These are phyloP conservation scores for Mungos mungo DNA, from an alignment of 2,113 vertebrate genomes.

Conservation along the genomic window DNA sequence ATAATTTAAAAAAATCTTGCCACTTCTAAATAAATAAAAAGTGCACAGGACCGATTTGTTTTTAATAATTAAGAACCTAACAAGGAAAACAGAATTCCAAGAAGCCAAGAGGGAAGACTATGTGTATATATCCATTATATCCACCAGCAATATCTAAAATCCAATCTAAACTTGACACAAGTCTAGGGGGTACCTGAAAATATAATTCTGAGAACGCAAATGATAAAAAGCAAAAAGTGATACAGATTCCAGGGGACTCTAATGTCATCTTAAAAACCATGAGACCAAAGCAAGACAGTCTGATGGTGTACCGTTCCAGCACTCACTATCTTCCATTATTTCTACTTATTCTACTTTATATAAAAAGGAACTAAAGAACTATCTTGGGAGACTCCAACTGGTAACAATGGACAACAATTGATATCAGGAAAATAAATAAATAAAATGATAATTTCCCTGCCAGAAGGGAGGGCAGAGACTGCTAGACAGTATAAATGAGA, in stretches of 20 bases:
- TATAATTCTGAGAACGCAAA: not conserved
- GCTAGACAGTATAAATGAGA: not conserved
- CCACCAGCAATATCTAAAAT: not conserved
- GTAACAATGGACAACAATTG: not conserved
- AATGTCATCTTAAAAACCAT: not conserved
- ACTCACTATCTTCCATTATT: not conserved
- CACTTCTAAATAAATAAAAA: conserved; percentile 16
- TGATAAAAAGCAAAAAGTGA: not conserved
- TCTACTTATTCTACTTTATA: not conserved
- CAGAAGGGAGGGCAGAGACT: not conserved
- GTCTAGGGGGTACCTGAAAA: not conserved
- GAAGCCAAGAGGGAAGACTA: not conserved
- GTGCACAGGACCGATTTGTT: not conserved
- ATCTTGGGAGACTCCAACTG: not conserved
- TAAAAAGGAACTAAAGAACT: not conserved
- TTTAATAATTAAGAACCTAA: conserved; percentile 30
- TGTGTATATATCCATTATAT: not conserved
- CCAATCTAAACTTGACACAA: not conserved
- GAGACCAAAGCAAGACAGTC: not conserved
- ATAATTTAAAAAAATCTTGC: not conserved
- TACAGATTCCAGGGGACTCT: not conserved
- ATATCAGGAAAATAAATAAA: not conserved
- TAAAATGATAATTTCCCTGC: not conserved
- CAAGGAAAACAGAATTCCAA: conserved; percentile 21
- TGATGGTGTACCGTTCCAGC: not conserved